Conservation (phyloP, 2,797 vertebrate species). For the Odontamblyopus rebecca region DNA sequence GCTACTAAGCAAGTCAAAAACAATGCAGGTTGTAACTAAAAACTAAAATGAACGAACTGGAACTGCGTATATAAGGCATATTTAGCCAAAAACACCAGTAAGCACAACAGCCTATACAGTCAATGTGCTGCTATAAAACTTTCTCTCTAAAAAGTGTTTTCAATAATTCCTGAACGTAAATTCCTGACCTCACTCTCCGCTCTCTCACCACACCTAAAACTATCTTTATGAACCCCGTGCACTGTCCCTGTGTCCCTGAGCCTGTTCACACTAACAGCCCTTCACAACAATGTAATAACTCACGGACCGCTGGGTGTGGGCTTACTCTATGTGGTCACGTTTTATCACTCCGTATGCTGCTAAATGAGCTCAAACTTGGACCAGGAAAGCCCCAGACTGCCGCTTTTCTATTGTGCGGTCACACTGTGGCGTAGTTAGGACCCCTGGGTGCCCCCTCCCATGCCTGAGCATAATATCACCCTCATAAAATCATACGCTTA, state of each 20-base stretch:
- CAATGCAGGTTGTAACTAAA: too few species aligned
- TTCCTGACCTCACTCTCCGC: slow-evolving; percentile 27
- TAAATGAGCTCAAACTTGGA: slow-evolving; percentile 33
- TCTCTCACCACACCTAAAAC: slow-evolving; percentile 31
- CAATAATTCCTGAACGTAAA: neutral
- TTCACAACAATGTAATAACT: neutral
- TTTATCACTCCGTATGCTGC: slow-evolving; percentile 56
- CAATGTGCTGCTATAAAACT: too few species aligned
- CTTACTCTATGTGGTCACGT: slow-evolving; percentile 47
- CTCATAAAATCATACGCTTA: slow-evolving; percentile 41
- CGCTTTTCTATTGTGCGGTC: slow-evolving; percentile 42
- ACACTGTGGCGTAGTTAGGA: slow-evolving; percentile 32
- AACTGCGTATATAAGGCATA: too few species aligned
- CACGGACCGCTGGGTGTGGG: slow-evolving; percentile 17
- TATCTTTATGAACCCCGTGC: slow-evolving; percentile 40
- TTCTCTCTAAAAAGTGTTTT: neutral
- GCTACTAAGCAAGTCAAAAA: too few species aligned
- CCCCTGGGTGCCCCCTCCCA: slow-evolving; percentile 24
- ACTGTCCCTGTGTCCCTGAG: slow-evolving; percentile 7
- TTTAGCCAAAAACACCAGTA: too few species aligned
- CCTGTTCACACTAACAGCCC: neutral
- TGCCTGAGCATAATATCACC: slow-evolving; percentile 21
- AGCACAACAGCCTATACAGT: too few species aligned
- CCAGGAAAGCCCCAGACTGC: slow-evolving; percentile 37
- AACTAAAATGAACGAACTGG: too few species aligned